phyloP scores from a whole-genome alignment of 2,113 vertebrate genomes.

The Petaurus breviceps region DNA sequence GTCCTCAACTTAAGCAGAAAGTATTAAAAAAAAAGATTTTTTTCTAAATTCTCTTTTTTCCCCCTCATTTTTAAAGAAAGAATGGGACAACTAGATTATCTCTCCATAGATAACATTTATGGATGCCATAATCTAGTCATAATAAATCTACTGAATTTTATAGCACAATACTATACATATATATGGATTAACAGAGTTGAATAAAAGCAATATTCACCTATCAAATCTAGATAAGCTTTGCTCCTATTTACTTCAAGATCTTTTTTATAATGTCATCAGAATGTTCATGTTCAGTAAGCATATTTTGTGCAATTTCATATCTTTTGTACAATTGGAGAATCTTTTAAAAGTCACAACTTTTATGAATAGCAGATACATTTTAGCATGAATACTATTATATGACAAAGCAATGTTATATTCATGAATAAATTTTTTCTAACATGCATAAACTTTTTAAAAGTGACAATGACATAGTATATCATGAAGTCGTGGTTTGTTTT shows the following conservation, averaged over 20 bases:
- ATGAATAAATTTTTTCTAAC: slow-evolving; percentile 2
- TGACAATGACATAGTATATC: slow-evolving; percentile 9
- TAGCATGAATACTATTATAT: slow-evolving; percentile 44
- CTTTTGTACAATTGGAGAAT: slow-evolving; percentile 4
- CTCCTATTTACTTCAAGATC: neutral
- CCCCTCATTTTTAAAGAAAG: neutral
- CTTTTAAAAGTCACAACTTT: neutral
- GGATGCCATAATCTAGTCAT: slow-evolving; percentile 9
- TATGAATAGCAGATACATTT: neutral
- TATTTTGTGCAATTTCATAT: neutral
- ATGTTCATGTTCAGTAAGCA: neutral
- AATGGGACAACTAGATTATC: neutral
- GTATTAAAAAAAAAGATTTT: neutral
- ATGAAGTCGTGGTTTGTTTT: slow-evolving; percentile 8
- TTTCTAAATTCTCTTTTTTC: slow-evolving; percentile 1
- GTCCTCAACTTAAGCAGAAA: neutral
- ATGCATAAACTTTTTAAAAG: neutral
- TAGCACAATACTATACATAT: neutral
- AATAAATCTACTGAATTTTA: slow-evolving; percentile 34
- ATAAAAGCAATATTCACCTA: neutral
- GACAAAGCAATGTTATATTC: slow-evolving; percentile 23
- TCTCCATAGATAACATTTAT: slow-evolving; percentile 23
- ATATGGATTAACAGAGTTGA: slow-evolving; percentile 31
- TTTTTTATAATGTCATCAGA: neutral
- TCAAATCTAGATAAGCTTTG: slow-evolving; percentile 18